Percentiles rank a stretch among this genome's conserved stretches.
phyloP scores from a whole-genome alignment of 2,113 vertebrate genomes.

The Alligator mississippiensis region DNA sequence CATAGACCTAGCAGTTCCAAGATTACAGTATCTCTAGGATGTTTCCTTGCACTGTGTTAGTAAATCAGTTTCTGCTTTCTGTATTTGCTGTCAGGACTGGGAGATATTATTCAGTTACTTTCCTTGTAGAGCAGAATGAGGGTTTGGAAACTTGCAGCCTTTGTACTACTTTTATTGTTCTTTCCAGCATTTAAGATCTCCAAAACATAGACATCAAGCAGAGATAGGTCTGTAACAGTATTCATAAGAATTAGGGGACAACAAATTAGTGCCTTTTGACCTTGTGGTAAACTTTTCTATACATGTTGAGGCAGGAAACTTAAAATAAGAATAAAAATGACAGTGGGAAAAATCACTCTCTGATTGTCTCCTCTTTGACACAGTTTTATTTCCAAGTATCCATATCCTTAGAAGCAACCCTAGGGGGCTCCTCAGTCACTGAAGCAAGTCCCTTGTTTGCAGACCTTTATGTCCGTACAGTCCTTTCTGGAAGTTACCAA shows the following conservation, averaged over 20 bases:
- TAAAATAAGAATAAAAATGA: not conserved
- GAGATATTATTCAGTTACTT: not conserved
- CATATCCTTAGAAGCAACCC: not conserved
- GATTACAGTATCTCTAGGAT: fast-evolving
- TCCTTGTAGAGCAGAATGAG: not conserved
- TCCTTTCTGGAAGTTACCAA: too few relatives aligned
- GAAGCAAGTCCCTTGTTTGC: not conserved
- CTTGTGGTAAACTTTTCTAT: not conserved
- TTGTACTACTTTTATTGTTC: not conserved
- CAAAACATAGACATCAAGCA: not conserved
- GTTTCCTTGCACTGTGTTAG: fast-evolving
- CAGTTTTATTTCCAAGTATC: not conserved
- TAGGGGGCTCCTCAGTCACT: too few relatives aligned
- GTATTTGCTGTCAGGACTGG: not conserved
- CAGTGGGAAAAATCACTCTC: not conserved
- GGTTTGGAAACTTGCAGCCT: not conserved
- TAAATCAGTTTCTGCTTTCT: not conserved
- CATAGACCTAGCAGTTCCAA: not conserved
- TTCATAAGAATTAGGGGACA: not conserved
- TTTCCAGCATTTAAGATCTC: not conserved
- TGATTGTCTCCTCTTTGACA: not conserved
- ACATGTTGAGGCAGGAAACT: not conserved
- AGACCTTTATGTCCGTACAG: too few relatives aligned
- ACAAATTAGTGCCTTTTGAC: not conserved
- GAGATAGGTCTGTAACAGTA: not conserved